Evolutionary conservation across 2,888 invertebrate genomes (phyloP).

Genomic region (Glyphotaelius pellucidus): DNA sequence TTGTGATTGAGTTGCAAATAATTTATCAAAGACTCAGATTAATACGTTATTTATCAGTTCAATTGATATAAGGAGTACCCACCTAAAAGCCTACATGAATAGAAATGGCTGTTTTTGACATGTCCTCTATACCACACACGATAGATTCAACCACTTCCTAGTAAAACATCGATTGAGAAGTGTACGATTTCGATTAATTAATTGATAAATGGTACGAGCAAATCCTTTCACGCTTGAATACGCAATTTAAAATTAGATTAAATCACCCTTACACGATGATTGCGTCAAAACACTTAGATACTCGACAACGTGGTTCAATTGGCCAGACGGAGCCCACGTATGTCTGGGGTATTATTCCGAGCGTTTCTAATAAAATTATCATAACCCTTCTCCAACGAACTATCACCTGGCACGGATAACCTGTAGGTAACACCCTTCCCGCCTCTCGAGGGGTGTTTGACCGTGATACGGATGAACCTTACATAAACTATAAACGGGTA

Average conservation of each 20-base stretch:
- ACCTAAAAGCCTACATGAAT: not conserved
- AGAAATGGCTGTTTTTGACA: not conserved
- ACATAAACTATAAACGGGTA: conserved; percentile 6
- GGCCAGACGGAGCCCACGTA: conserved; percentile 29
- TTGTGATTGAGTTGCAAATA: too few species aligned
- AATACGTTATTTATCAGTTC: too few species aligned
- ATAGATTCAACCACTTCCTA: not conserved
- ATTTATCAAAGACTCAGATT: too few species aligned
- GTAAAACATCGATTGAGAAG: not conserved
- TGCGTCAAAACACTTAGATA: not conserved
- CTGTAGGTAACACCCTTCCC: not conserved
- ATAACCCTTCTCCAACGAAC: conserved; percentile 22
- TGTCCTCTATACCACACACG: not conserved
- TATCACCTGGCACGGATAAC: conserved; percentile 25
- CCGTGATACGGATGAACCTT: not conserved
- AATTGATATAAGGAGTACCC: not conserved
- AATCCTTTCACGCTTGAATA: conserved; percentile 1
- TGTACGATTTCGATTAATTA: not conserved
- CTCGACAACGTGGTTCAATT: not conserved
- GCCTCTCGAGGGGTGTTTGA: conserved; percentile 6
- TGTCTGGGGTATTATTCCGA: conserved; percentile 16
- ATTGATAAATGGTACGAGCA: not conserved
- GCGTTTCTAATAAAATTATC: conserved; percentile 22
- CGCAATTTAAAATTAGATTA: conserved; percentile 12
- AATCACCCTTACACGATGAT: conserved; percentile 4